A percentile compares a stretch with the other conserved stretches of the same genome.
phyloP scores from a whole-genome alignment of 1,140 invertebrate species.

The Cydia strobilella region DNA sequence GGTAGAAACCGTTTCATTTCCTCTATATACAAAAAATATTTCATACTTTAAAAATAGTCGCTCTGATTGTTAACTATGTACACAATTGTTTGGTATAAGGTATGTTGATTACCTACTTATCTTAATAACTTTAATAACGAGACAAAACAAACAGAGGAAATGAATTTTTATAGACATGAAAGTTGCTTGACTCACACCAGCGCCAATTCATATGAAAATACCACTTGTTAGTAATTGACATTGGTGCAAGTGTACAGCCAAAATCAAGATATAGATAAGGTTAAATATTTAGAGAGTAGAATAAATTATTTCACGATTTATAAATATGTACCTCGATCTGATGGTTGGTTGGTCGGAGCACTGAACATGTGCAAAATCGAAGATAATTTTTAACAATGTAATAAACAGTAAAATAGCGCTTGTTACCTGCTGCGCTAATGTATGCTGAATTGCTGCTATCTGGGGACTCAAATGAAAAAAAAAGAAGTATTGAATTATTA shows the following conservation, averaged over 20 bases:
- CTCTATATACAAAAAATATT: conserved; percentile 40
- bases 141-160: background rate
- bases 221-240: background rate
- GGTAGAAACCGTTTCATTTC: conserved; percentile 30
- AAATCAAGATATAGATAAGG: background rate
- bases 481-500: too few species aligned
- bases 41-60: conserved; percentile 48
- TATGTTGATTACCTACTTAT: background rate
- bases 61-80: conserved; percentile 43
- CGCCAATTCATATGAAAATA: background rate
- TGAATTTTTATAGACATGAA: background rate
- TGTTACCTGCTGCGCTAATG: background rate
- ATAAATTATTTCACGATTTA: background rate
- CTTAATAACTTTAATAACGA: background rate
- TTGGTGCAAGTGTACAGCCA: background rate
- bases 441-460: background rate
- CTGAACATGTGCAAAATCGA: background rate
- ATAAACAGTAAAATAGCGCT: background rate
- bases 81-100: conserved; percentile 10
- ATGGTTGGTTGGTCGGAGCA: background rate
- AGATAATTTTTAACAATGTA: background rate
- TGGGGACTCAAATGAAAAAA: background rate
- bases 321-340: conserved; percentile 7
- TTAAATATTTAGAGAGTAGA: conserved; percentile 7
- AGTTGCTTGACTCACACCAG: background rate